Base-by-base conservation (phyloP, 2,113 vertebrate species). In the Grantiella picta region DNA sequence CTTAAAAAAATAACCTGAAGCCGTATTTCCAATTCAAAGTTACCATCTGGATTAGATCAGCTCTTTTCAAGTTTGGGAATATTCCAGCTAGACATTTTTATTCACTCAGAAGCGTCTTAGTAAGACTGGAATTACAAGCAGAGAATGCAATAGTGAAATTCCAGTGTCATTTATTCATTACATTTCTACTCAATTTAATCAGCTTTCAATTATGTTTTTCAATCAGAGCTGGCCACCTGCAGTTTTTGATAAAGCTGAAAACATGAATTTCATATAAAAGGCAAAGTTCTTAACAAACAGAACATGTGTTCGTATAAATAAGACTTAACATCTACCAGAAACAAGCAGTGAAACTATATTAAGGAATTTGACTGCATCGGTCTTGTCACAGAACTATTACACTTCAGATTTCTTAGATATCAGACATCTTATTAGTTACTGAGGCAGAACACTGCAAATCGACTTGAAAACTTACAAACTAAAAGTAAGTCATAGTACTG, bases 231-330 rank as follows among this genome's bases (percentile, higher is more conserved):
- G 45, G 44, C 38, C n/a, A 85, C 70, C 69, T 94, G 85, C 33
- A 82, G 25, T 57, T 86, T 66, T 65, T 91, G 78, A 89, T 90
- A 88, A 87, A 87, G 57, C 20, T 73, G 25, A 91, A 94, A 95
- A 81, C 42, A 59, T 2, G 2, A 77, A 73, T 50, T 33, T 29
- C 28, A 38, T 22, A 85, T 33, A 82, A 79, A 89, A 75, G 38
- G 89, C 19, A 29, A 89, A 89, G 17, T 65, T 22, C 54, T 92
- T 72, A 82, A 70, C 13, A 64, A 93, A 77, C 15, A 82, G 49
- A 79, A 85, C 7, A 23, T 3, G 20, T 65, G 21, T 36, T 72
- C 21, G n/a, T 66, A 50, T 42, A 85, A 92, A 53, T 42, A 91
- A 71, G 9, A 24, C 4, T 64, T 75, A 57, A 61, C 4, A 69